Base-by-base conservation (phyloP, 2,113 vertebrate species). In the Neomonachus schauinslandi region DNA sequence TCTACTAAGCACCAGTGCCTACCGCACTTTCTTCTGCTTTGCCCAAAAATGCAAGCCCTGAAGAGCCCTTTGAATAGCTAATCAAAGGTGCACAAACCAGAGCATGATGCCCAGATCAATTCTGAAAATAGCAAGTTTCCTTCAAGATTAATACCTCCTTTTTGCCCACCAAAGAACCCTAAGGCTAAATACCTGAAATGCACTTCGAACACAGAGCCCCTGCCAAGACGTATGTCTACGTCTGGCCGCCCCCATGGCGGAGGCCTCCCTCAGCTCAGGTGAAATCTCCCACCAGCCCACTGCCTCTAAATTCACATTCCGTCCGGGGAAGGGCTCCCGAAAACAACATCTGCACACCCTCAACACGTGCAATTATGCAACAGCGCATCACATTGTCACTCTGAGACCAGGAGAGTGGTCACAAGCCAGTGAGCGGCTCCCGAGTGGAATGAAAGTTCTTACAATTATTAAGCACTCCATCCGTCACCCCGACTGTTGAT, bases 31-130 rank as follows among this genome's bases (percentile, higher is more conserved):
- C 31, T 87, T 59, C n/a, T 46, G 39, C 33, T 90, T 84, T 28
- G 51, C 53, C 67, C 77, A 82, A 77, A 95, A 95, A 97, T 22
- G 46, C 77, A 85, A 92, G 87, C 46, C 67, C 61, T 39, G 65
- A 96, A 67, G 42, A 69, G 76, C 28, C 19, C 55, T 79, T 14
- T 57, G 16, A 69, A 63, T 11, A 86, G 53, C 67, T n/a, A 46
- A 72, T 63, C 61, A 69, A 86, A 87, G 49, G 28, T 18, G 53
- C 22, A 82, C 33, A 86, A 86, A 81, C 26, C n/a, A 22, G 15
- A 82, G 61, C 16, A 33, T 22, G 88, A 77, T 14, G 24, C 21
- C 69, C 33, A 91, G 33, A 93, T 22, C 42, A 39, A 49, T 69
- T 80, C 0, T 65, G 46, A 63, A 86, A 84, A 86, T 3, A 46